Evolutionary conservation across 2,888 invertebrate species (phyloP).

Genomic region (Clivina fossor): DNA sequence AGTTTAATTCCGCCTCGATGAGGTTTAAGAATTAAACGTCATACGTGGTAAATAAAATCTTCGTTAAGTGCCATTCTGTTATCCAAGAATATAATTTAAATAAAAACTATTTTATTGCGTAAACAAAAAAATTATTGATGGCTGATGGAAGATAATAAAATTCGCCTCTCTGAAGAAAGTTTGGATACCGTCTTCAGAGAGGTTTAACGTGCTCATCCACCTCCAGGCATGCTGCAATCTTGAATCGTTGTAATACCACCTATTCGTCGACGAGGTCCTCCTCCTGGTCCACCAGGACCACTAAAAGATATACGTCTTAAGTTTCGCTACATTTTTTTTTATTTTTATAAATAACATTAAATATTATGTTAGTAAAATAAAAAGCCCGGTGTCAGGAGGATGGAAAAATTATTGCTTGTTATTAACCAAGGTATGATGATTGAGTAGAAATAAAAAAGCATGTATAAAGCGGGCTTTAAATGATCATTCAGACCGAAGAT

Average conservation of each 20-base stretch:
- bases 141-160: conserved; percentile 29
- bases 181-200: conserved; percentile 33
- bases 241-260: conserved; percentile 43
- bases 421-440: too few species aligned
- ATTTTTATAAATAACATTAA: background rate
- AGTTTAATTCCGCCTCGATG: conserved; percentile 39
- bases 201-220: conserved; percentile 46
- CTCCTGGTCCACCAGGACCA: conserved; percentile 39
- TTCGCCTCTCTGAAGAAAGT: conserved; percentile 35
- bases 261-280: conserved; percentile 36
- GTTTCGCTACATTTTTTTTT: too few species aligned
- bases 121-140: too few species aligned
- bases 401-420: too few species aligned
- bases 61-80: too few species aligned
- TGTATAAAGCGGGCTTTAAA: too few species aligned
- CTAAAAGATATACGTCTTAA: conserved; percentile 3
- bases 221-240: conserved; percentile 46
- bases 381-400: too few species aligned
- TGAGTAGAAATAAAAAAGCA: too few species aligned
- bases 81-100: background rate
- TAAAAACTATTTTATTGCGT: too few species aligned
- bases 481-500: too few species aligned
- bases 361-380: background rate
- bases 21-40: conserved; percentile 43
- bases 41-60: too few species aligned